phyloP scores from a whole-genome alignment of 1,140 invertebrate genomes.

The Macrobrachium rosenbergii region DNA sequence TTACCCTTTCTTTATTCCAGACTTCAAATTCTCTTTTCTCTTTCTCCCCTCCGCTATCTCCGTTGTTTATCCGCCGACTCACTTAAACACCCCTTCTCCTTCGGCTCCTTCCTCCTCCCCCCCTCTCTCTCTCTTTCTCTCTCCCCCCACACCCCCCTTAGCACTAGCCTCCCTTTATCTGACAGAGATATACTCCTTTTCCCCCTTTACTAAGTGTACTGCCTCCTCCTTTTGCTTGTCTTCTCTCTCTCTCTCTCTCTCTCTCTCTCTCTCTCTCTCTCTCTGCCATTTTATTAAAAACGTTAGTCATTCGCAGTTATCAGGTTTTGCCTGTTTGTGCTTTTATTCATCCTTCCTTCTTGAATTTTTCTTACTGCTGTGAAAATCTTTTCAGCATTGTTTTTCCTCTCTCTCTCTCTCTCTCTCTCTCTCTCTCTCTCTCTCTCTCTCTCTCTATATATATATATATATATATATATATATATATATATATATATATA shows the following conservation, averaged over 20 bases:
- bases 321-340: neutral
- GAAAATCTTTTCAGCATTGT: neutral
- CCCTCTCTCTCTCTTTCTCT: neutral
- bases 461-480: neutral
- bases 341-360: neutral
- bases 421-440: neutral
- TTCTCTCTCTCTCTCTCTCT: neutral
- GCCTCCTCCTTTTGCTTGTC: neutral
- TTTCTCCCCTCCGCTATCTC: neutral
- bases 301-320: neutral
- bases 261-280: constrained; percentile 12
- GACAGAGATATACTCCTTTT: constrained; percentile 2
- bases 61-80: neutral
- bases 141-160: neutral
- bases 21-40: neutral
- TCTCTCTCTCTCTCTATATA: neutral
- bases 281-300: neutral
- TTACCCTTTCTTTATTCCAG: too few species aligned
- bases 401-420: neutral
- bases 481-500: constrained; percentile 19
- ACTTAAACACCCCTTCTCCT: constrained; percentile 10
- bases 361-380: neutral
- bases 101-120: neutral
- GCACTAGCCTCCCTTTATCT: neutral
- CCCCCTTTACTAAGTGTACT: constrained; percentile 23